A percentile compares a stretch with the other conserved stretches of the same genome.
These are phyloP conservation scores for Amiota minor DNA, from an alignment of 2,888 invertebrate genomes.

Conservation along the genomic window DNA sequence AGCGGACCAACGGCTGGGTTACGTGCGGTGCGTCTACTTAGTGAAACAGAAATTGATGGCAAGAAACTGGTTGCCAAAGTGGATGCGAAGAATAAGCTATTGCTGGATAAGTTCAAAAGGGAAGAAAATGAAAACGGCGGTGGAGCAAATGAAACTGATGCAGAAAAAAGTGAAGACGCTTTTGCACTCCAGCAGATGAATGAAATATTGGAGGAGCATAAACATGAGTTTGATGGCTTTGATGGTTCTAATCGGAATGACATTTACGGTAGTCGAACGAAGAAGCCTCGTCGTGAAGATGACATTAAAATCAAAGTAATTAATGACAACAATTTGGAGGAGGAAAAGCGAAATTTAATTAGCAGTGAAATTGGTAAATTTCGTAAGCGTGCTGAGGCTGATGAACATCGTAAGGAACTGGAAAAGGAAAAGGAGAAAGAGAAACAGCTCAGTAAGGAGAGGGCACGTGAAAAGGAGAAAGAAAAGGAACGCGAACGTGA, in stretches of 20 bases:
- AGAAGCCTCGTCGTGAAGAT: conserved; percentile 64
- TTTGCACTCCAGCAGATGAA: conserved; percentile 84
- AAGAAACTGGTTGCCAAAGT: conserved; percentile 96
- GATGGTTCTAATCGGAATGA: conserved; percentile 61
- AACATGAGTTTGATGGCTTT: conserved; percentile 69
- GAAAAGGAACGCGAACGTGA: conserved; percentile 73
- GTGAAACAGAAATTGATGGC: conserved; percentile 93
- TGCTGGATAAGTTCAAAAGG: conserved; percentile 94
- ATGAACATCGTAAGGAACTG: conserved; percentile 74
- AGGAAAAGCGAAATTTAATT: conserved; percentile 96
- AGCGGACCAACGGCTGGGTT: conserved; percentile 93
- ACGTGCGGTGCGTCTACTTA: conserved; percentile 92
- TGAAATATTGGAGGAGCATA: conserved; percentile 87
- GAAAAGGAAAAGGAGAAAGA: conserved; percentile 74
- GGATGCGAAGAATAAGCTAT: conserved; percentile 96
- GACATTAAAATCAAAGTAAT: conserved; percentile 76
- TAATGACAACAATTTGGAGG: conserved; percentile 92
- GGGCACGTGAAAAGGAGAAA: conserved; percentile 49
- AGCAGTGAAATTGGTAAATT: conserved; percentile 98
- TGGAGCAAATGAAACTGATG: conserved; percentile 74
- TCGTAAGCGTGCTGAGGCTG: conserved; percentile 84
- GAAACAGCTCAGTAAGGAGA: conserved; percentile 69
- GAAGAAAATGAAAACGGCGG: conserved; percentile 76
- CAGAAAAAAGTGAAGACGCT: conserved; percentile 78
- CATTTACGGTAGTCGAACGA: conserved; percentile 58